Base-by-base conservation (phyloP, 53 echinoderm and acorn worm species). In the Glandiceps talaboti region DNA sequence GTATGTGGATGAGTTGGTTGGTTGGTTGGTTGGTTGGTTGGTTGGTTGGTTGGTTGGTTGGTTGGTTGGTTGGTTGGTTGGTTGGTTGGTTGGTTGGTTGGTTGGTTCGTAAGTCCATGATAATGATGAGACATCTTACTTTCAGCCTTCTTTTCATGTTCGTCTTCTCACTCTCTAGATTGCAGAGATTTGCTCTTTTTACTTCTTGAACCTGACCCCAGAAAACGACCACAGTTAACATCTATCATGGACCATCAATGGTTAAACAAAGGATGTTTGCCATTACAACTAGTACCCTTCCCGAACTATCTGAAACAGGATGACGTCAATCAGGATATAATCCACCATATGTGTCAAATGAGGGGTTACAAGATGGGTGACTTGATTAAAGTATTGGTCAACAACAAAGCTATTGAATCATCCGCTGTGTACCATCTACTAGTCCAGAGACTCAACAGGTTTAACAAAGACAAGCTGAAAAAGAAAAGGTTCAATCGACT, bases 191-290 rank as follows among this genome's bases (percentile, higher is more conserved):
- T 99, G 79, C 80, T 99, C 26, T 73, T 82, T 1, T 80, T 79
- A 28, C 86, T 99, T 14, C 90, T 99, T 10, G 88, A 99, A 31
- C 91, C 99, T 0, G 88, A 99, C 75, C 93, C 93, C 28, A 75
- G 80, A 14, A 80, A 85, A 29, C 87, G 99, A 32, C 91, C 89
- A n/a, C 88, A 87, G 30, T 82, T 99, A 29, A 31, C 76, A 1
- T 89, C 93, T 30, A 88, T 91, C 14, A 74, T 89, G 73, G 73
- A 76, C 27, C 99, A 93, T 75, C 83, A 80, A 0, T 99, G 99
- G 99, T 30, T 99, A 10, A 83, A 85, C 1, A 82, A 74, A 26
- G 84, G 64, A 73, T 84, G 28, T 30, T 12, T 45, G 64, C 64
- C 64, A 12, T 20, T 45, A 12, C 73, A 81, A 31, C 82, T 76